A percentile compares a stretch with the other conserved stretches of the same genome.
Evolutionary conservation across 2,888 invertebrate genomes (phyloP).

Genomic region (Rhagonycha fulva): DNA sequence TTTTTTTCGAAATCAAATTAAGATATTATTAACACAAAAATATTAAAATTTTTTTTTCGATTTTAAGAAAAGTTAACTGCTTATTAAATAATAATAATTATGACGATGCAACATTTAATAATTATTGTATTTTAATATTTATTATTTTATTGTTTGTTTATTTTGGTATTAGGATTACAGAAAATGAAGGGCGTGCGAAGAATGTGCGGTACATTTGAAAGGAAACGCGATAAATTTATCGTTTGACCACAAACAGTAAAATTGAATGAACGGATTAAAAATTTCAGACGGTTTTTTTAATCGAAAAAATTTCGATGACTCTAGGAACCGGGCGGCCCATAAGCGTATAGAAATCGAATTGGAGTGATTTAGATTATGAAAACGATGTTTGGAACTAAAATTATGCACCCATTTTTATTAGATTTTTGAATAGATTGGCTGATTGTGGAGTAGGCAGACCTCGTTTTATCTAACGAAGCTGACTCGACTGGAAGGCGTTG

Average conservation of each 20-base stretch:
- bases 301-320: too few species aligned
- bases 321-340: background rate
- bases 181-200: background rate
- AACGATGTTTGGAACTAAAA: background rate
- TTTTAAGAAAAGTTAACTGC: background rate
- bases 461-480: slow-evolving; percentile 27
- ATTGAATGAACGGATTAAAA: background rate
- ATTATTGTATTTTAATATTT: background rate
- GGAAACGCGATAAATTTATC: background rate
- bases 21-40: background rate
- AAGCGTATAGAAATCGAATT: background rate
- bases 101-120: background rate
- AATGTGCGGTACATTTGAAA: background rate
- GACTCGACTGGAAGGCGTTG: slow-evolving; percentile 16
- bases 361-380: background rate
- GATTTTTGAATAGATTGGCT: background rate
- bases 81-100: background rate
- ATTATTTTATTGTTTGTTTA: background rate
- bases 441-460: background rate
- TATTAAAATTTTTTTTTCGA: background rate
- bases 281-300: background rate
- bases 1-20: background rate
- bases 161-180: background rate
- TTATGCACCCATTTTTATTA: background rate
- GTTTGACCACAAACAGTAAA: background rate